Evolutionary conservation across 2,797 vertebrate genomes (phyloP).

Genomic region (Kryptopterus vitreolus): DNA sequence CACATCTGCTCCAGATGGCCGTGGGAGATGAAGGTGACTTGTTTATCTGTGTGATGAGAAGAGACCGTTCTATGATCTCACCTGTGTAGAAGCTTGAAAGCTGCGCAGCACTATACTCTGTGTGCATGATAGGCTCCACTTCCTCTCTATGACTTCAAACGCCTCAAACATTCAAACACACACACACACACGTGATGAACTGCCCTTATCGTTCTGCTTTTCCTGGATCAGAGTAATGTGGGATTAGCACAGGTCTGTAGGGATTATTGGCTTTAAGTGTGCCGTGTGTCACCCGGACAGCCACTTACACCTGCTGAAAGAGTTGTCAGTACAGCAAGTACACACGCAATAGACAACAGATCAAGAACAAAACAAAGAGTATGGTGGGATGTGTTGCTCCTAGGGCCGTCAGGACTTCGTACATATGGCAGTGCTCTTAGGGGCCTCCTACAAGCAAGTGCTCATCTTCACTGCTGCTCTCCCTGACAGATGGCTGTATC

Average conservation of each 20-base stretch:
- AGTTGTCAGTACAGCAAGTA: slow-evolving; percentile 8
- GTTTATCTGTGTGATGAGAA: slow-evolving; percentile 26
- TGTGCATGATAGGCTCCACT: slow-evolving; percentile 54
- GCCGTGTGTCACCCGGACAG: slow-evolving; percentile 30
- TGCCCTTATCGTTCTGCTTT: slow-evolving; percentile 14
- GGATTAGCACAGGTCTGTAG: slow-evolving; percentile 33
- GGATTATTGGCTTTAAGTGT: slow-evolving; percentile 42
- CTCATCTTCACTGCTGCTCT: slow-evolving; percentile 30
- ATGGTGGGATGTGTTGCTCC: slow-evolving; percentile 13
- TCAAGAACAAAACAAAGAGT: slow-evolving; percentile 8
- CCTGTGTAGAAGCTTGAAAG: slow-evolving; percentile 45
- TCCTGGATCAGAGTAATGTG: slow-evolving; percentile 36
- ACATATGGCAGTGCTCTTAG: slow-evolving; percentile 32
- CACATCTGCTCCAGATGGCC: slow-evolving; percentile 43
- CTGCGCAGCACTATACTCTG: slow-evolving; percentile 42
- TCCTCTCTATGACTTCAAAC: slow-evolving; percentile 58
- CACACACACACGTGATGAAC: background rate
- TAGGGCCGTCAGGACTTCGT: slow-evolving; percentile 16
- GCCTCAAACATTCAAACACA: slow-evolving; percentile 14
- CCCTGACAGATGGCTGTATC: slow-evolving; percentile 42
- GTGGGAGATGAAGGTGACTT: slow-evolving; percentile 24
- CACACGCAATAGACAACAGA: background rate
- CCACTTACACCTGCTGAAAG: slow-evolving; percentile 29
- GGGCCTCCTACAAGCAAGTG: slow-evolving; percentile 22
- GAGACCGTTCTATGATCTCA: slow-evolving; percentile 42